Evolutionary conservation across 23 tunicate species (phyloP).

Genomic region (Phallusia fumigata): DNA sequence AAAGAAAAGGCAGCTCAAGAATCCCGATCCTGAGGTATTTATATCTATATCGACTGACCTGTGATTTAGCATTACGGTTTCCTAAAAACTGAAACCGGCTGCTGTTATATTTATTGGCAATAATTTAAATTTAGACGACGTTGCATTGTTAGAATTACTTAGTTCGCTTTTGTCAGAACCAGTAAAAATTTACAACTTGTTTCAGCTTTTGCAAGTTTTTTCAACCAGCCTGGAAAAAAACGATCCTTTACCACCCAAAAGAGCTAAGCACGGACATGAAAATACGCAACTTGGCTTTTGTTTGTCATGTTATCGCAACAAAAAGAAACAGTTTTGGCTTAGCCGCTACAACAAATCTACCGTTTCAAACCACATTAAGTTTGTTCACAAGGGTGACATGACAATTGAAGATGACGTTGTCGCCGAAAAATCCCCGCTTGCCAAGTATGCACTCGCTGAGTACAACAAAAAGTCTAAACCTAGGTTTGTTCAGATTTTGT

Average conservation of each 20-base stretch:
- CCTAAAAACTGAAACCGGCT: too few species aligned
- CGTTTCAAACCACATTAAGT: background rate
- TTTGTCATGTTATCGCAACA: background rate
- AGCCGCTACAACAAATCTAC: background rate
- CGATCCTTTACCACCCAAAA: background rate
- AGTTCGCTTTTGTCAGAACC: too few species aligned
- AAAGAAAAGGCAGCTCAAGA: too few species aligned
- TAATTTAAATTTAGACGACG: too few species aligned
- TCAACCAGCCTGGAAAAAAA: background rate
- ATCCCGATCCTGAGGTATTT: too few species aligned
- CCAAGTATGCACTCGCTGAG: background rate
- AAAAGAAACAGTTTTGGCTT: background rate
- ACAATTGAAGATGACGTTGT: background rate
- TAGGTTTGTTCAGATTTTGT: too few species aligned
- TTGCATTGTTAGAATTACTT: too few species aligned
- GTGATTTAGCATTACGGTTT: too few species aligned
- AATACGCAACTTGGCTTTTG: background rate
- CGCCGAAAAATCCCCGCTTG: background rate
- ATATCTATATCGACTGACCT: too few species aligned
- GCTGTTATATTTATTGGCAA: too few species aligned
- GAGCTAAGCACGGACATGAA: slow-evolving; percentile 17
- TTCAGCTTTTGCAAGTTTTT: slow-evolving; percentile 20
- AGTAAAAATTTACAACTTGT: background rate
- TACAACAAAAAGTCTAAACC: background rate
- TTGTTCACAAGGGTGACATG: background rate